Evolutionary conservation across 2,797 vertebrate species (phyloP).

Genomic region (Pampus argenteus): DNA sequence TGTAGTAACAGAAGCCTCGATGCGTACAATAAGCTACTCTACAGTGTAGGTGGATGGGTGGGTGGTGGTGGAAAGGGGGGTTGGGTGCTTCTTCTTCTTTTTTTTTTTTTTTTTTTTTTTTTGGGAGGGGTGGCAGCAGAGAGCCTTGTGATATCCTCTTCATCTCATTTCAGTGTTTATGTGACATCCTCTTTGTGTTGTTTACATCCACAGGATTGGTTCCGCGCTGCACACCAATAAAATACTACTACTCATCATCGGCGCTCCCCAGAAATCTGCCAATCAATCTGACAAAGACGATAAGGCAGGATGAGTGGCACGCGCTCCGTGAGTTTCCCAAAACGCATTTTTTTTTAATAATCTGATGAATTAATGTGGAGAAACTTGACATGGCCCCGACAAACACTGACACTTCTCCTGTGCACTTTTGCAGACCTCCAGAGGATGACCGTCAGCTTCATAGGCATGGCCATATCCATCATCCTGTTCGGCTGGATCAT

Average conservation of each 20-base stretch:
- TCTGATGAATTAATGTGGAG: conserved; percentile 17
- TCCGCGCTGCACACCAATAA: conserved; percentile 90
- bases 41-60: conserved; percentile 71
- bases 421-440: conserved; percentile 86
- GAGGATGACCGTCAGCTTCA: conserved; percentile 94
- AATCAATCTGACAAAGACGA: conserved; percentile 92
- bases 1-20: conserved; percentile 66
- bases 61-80: conserved; percentile 31
- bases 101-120: too few relatives aligned
- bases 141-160: conserved; percentile 60
- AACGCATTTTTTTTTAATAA: conserved; percentile 4
- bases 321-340: conserved; percentile 90
- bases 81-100: too few relatives aligned
- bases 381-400: conserved; percentile 9
- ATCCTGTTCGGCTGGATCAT: conserved; percentile 95
- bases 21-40: conserved; percentile 63
- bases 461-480: conserved; percentile 95
- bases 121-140: conserved; percentile 40
- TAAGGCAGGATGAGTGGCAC: conserved; percentile 95
- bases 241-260: conserved; percentile 95
- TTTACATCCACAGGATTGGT: conserved; percentile 88
- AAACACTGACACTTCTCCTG: neutral
- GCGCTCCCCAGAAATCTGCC: conserved; percentile 90
- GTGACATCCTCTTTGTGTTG: conserved; percentile 69
- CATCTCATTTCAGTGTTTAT: conserved; percentile 54